phyloP scores from a whole-genome alignment of 92 coral and sea anemone genomes.

The Umimayanthus chanpuru region DNA sequence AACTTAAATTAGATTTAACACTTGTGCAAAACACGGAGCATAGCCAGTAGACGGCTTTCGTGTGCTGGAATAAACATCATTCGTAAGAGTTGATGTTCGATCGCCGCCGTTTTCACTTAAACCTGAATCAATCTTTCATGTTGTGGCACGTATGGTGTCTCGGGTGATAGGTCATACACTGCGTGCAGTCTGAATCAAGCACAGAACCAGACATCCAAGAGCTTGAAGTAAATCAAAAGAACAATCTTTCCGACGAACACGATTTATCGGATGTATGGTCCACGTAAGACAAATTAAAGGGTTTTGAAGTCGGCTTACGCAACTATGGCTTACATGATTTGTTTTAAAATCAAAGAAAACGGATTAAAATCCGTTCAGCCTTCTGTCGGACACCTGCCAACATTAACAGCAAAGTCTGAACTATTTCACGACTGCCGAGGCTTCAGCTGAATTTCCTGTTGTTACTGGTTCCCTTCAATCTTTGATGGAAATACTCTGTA shows the following conservation, averaged over 20 bases:
- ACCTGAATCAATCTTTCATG: not conserved
- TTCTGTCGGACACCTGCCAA: not conserved
- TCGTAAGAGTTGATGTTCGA: not conserved
- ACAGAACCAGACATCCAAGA: not conserved
- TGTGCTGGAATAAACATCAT: not conserved
- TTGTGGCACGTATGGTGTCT: not conserved
- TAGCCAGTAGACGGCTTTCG: not conserved
- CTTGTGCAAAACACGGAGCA: not conserved
- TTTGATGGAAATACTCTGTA: too few species aligned
- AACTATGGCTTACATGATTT: too few species aligned
- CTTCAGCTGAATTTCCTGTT: not conserved
- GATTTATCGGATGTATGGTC: not conserved
- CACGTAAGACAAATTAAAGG: not conserved
- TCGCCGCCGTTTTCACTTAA: not conserved
- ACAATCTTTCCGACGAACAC: not conserved
- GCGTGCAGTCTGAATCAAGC: not conserved
- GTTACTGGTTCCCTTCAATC: not conserved
- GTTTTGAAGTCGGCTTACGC: not conserved
- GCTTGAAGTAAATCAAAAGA: not conserved
- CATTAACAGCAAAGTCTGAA: too few species aligned
- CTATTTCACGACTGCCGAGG: not conserved
- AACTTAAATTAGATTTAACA: too few species aligned
- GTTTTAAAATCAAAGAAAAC: not conserved
- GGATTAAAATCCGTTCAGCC: not conserved
- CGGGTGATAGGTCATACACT: not conserved